Conservation (phyloP, 2,888 invertebrate species). For the Ornithoptera alexandrae region DNA sequence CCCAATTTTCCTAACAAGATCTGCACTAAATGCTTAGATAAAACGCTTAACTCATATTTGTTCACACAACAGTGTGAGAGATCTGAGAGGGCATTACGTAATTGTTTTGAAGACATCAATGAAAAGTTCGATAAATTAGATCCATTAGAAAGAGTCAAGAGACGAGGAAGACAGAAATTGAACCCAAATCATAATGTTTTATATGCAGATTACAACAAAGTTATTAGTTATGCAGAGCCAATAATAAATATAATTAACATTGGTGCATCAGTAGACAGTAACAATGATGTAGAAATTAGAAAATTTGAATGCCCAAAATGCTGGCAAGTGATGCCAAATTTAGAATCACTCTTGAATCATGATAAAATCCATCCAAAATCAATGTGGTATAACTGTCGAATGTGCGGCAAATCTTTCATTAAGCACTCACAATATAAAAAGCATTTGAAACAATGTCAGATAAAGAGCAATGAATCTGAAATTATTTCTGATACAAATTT, state of each 20-base stretch:
- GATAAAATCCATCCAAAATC: slow-evolving; percentile 59
- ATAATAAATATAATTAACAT: slow-evolving; percentile 56
- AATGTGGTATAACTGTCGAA: slow-evolving; percentile 67
- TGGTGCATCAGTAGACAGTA: slow-evolving; percentile 39
- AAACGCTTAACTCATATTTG: slow-evolving; percentile 57
- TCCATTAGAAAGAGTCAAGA: slow-evolving; percentile 54
- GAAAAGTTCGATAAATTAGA: slow-evolving; percentile 65
- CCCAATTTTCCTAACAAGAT: slow-evolving; percentile 62
- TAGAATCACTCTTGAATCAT: slow-evolving; percentile 57
- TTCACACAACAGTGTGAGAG: slow-evolving; percentile 68
- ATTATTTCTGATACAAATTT: slow-evolving; percentile 38
- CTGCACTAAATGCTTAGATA: slow-evolving; percentile 59
- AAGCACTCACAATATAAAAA: slow-evolving; percentile 52
- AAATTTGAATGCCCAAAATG: slow-evolving; percentile 65
- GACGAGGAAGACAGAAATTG: slow-evolving; percentile 60
- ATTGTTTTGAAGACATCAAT: slow-evolving; percentile 66
- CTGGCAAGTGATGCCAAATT: slow-evolving; percentile 56
- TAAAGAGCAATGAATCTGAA: slow-evolving; percentile 4
- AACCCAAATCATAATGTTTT: slow-evolving; percentile 58
- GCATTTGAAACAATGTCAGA: slow-evolving; percentile 48
- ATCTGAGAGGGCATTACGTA: slow-evolving; percentile 58
- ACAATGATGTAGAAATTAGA: slow-evolving; percentile 40
- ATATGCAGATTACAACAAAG: slow-evolving; percentile 51
- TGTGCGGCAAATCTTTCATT: slow-evolving; percentile 64
- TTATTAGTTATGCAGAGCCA: slow-evolving; percentile 68